phyloP scores from a whole-genome alignment of 2,113 vertebrate genomes.

The Myrmecophaga tridactyla region DNA sequence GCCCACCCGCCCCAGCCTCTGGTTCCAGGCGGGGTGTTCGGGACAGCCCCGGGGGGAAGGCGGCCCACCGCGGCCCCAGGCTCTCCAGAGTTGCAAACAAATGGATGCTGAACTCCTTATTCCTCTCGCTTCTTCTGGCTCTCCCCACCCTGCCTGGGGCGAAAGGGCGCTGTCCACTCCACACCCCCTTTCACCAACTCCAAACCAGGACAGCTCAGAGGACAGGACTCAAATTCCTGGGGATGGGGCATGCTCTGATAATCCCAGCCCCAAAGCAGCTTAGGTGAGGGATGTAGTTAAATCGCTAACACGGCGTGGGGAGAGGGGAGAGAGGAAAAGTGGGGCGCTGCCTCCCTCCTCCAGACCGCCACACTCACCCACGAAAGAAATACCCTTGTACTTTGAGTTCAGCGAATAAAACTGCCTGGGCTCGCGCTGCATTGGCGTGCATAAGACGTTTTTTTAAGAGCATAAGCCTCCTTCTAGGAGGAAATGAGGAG shows the following conservation, averaged over 20 bases:
- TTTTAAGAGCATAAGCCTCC: neutral
- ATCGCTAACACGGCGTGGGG: neutral
- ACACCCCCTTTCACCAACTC: neutral
- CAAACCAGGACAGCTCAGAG: neutral
- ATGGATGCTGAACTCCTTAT: constrained; percentile 10
- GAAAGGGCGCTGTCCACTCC: neutral
- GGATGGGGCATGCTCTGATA: neutral
- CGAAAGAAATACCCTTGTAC: neutral
- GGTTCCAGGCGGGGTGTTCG: neutral
- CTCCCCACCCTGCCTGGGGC: neutral
- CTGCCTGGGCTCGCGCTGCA: neutral
- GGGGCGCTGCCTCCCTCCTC: neutral
- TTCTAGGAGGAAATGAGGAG: neutral
- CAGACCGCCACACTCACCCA: neutral
- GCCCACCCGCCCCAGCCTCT: too few species aligned
- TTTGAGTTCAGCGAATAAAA: neutral
- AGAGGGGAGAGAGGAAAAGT: neutral
- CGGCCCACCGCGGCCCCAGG: neutral
- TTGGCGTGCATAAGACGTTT: too few species aligned
- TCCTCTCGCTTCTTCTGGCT: neutral
- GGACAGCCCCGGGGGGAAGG: neutral
- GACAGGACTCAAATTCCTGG: neutral
- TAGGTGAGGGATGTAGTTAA: neutral
- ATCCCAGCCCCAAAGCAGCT: neutral
- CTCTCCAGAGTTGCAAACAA: neutral